These are phyloP conservation scores for Bhutanitis thaidina DNA, from an alignment of 2,888 invertebrate species.

Conservation along the genomic window DNA sequence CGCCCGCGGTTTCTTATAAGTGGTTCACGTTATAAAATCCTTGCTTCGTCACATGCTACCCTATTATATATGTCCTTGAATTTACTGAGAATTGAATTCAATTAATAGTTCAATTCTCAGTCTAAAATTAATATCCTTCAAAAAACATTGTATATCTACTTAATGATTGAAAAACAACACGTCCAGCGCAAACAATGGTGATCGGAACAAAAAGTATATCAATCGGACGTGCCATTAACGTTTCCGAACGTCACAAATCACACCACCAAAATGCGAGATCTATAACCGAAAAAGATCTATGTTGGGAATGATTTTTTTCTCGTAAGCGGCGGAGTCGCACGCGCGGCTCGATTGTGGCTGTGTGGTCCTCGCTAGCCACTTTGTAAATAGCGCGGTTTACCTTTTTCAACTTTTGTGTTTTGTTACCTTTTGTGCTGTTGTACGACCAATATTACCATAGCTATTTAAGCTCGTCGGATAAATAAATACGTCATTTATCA, in stretches of 20 bases:
- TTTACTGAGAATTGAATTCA: background rate
- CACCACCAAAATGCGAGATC: conserved; percentile 78
- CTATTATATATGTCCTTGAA: background rate
- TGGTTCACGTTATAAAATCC: background rate
- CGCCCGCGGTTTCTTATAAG: conserved; percentile 20
- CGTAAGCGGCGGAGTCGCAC: conserved; percentile 71
- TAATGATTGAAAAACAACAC: conserved; percentile 17
- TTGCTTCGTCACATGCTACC: background rate
- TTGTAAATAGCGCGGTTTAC: conserved; percentile 81
- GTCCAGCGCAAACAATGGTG: conserved; percentile 24
- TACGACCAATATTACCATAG: conserved; percentile 80
- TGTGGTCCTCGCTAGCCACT: conserved; percentile 80
- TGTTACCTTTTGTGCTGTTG: conserved; percentile 80
- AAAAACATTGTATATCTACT: background rate
- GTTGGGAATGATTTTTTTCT: conserved; percentile 70
- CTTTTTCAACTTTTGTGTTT: conserved; percentile 81
- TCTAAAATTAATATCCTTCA: background rate
- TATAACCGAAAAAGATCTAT: conserved; percentile 76
- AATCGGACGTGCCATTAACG: conserved; percentile 68
- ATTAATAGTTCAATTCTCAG: too few species aligned
- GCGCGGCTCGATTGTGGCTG: conserved; percentile 79
- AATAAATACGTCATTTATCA: conserved; percentile 80
- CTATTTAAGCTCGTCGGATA: conserved; percentile 79
- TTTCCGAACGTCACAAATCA: conserved; percentile 79
- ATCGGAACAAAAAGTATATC: conserved; percentile 47